Percentiles rank a stretch among this genome's conserved stretches.
Evolutionary conservation across 2,797 vertebrate species (phyloP).

Genomic region (Mormyrus hasselquistii): DNA sequence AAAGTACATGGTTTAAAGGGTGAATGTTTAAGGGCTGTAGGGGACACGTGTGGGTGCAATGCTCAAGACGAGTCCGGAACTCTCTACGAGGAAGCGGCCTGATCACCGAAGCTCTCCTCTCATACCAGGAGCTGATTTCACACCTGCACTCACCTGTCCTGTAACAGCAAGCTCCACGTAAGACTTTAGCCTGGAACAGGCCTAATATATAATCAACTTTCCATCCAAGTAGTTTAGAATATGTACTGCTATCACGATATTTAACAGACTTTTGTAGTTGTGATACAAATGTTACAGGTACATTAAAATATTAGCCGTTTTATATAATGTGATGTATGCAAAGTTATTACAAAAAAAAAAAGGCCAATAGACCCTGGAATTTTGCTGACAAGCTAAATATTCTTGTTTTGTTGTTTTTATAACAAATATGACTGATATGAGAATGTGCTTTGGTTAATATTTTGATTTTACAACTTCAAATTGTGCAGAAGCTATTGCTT

Average conservation of each 20-base stretch:
- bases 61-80: neutral
- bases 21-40: neutral
- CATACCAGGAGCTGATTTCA: neutral
- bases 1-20: neutral
- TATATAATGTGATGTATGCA: neutral
- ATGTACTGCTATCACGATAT: neutral
- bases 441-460: constrained; percentile 8
- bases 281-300: neutral
- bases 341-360: neutral
- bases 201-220: neutral
- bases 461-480: constrained; percentile 11
- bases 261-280: neutral
- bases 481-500: constrained; percentile 39
- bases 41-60: neutral
- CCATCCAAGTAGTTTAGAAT: neutral
- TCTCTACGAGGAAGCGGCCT: neutral
- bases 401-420: constrained; percentile 22
- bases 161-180: neutral
- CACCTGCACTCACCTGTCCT: neutral
- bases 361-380: constrained; percentile 31
- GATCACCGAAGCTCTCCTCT: neutral
- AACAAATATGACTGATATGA: neutral
- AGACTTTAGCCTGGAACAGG: neutral
- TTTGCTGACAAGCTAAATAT: constrained; percentile 5
- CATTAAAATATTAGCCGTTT: constrained; percentile 13